Conservation (phyloP, 2,888 invertebrate species). For the Caenorhabditis doughertyi region DNA sequence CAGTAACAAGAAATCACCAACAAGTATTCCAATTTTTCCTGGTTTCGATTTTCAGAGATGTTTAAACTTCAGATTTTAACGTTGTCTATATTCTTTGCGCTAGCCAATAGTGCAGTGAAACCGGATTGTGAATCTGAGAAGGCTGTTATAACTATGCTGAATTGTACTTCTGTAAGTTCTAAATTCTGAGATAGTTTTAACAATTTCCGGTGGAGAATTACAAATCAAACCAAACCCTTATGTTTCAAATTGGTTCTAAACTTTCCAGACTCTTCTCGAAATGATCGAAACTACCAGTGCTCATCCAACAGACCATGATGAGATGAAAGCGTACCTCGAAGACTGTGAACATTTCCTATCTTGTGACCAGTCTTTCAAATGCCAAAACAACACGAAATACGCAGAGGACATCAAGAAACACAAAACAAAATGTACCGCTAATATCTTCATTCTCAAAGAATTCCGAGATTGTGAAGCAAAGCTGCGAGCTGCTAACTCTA, state of each 20-base stretch:
- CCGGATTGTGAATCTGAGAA: conserved; percentile 10
- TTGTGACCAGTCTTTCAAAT: conserved; percentile 10
- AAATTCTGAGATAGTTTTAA: too few relatives aligned
- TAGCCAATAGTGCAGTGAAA: neutral
- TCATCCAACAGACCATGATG: conserved; percentile 4
- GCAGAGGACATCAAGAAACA: neutral
- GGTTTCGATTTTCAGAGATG: too few relatives aligned
- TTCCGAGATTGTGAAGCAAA: conserved; percentile 17
- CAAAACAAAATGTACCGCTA: neutral
- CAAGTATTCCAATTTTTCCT: too few relatives aligned
- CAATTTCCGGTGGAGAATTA: too few relatives aligned
- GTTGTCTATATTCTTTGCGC: neutral
- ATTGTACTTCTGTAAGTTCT: conserved; percentile 15
- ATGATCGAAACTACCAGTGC: neutral
- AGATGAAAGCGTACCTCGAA: conserved; percentile 12
- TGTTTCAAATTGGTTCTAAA: too few relatives aligned
- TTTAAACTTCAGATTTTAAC: too few relatives aligned
- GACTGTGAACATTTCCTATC: conserved; percentile 5
- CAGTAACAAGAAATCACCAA: too few relatives aligned
- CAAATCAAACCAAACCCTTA: neutral
- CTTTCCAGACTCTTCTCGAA: conserved; percentile 16
- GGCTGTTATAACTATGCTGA: conserved; percentile 7
- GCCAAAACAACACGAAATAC: conserved; percentile 11
- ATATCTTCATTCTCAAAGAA: conserved; percentile 7
- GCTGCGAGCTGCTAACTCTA: neutral